Conservation (phyloP, 1,140 invertebrate species). For the Diprion similis region DNA sequence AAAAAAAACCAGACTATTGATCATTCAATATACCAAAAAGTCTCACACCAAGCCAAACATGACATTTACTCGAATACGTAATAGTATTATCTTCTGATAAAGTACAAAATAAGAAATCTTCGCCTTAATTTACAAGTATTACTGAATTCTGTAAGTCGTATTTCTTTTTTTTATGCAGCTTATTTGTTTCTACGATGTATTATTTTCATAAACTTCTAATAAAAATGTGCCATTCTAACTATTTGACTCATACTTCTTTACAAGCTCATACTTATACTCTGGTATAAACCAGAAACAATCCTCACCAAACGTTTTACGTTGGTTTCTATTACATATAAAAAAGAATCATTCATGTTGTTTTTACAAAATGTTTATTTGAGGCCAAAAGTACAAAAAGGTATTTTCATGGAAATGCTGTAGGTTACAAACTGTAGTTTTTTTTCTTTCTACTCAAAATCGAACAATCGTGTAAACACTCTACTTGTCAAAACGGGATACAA, state of each 20-base stretch:
- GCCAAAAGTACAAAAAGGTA: slow-evolving; percentile 54
- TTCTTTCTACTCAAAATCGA: slow-evolving; percentile 34
- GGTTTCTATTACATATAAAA: neutral
- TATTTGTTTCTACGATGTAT: neutral
- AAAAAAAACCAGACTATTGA: neutral
- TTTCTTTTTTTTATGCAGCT: neutral
- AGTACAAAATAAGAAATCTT: slow-evolving; percentile 3
- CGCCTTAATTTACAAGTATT: neutral
- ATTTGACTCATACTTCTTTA: too few relatives aligned
- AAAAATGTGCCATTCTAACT: neutral
- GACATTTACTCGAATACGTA: too few relatives aligned
- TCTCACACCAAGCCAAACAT: neutral
- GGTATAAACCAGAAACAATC: neutral
- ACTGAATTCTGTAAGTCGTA: neutral
- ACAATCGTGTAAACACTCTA: neutral
- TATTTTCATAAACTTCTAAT: neutral
- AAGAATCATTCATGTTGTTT: slow-evolving; percentile 30
- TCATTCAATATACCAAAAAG: neutral
- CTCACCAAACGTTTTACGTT: neutral
- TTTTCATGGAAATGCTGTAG: slow-evolving; percentile 46
- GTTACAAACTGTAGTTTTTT: slow-evolving; percentile 43
- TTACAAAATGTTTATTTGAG: slow-evolving; percentile 57
- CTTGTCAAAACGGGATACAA: neutral
- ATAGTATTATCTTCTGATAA: neutral
- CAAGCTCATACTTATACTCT: too few relatives aligned